Conservation (phyloP, 1,140 invertebrate genomes). For the Trissolcus basalis region DNA sequence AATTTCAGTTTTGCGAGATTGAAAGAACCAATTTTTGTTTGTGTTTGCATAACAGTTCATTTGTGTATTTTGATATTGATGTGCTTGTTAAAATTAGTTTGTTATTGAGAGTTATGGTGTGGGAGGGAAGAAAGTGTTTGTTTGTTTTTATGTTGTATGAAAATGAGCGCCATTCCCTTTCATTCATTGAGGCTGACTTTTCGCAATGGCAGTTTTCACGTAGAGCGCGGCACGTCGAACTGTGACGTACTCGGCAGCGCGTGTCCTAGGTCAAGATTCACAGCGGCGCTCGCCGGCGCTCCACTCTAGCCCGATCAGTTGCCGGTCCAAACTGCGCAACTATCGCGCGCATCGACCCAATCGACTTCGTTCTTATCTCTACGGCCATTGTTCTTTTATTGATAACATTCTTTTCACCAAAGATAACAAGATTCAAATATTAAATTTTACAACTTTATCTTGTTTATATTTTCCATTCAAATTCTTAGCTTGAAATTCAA, state of each 20-base stretch:
- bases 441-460: too few species aligned
- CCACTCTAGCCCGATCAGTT: constrained; percentile 57
- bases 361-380: constrained; percentile 27
- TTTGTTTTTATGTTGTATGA: too few species aligned
- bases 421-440: not conserved
- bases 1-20: too few species aligned
- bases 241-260: constrained; percentile 70
- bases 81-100: too few species aligned
- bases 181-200: constrained; percentile 19
- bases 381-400: constrained; percentile 23
- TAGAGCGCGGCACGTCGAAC: constrained; percentile 63
- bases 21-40: too few species aligned
- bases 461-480: too few species aligned
- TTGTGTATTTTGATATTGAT: too few species aligned
- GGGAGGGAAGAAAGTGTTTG: too few species aligned
- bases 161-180: too few species aligned
- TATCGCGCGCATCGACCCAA: constrained; percentile 38
- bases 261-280: constrained; percentile 75
- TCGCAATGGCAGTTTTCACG: constrained; percentile 23
- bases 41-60: too few species aligned
- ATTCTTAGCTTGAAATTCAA: too few species aligned
- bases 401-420: constrained; percentile 10
- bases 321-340: constrained; percentile 28
- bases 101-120: too few species aligned
- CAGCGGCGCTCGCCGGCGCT: constrained; percentile 63